These are phyloP conservation scores for Macrophya alboannulata DNA, from an alignment of 2,888 invertebrate genomes.

Conservation along the genomic window DNA sequence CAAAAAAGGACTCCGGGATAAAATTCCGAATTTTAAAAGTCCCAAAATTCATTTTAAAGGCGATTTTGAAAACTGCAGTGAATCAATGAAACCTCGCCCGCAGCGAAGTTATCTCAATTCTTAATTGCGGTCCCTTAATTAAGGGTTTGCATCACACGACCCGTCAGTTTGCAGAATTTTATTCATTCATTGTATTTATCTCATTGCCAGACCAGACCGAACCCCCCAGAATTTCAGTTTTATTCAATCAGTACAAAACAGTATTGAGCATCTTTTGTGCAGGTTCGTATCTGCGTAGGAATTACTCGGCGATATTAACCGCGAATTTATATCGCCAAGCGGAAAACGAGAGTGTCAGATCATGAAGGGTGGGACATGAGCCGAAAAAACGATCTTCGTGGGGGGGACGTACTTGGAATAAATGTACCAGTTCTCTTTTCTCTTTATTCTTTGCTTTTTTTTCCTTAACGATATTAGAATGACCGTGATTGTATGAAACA, in stretches of 20 bases:
- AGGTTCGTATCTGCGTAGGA: neutral
- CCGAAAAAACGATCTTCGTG: neutral
- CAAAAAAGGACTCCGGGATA: neutral
- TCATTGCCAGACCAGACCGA: no score
- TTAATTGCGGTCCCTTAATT: no score
- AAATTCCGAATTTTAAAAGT: no score
- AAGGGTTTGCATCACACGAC: neutral
- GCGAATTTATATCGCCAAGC: neutral
- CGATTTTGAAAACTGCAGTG: no score
- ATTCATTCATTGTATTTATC: neutral
- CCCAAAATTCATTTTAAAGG: no score
- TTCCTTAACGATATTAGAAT: conserved; percentile 10
- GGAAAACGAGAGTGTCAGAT: neutral
- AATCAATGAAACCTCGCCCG: no score
- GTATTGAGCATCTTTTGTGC: neutral
- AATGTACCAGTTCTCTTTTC: no score
- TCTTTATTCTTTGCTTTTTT: neutral
- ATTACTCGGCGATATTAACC: neutral
- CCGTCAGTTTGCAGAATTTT: neutral
- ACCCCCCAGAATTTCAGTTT: neutral
- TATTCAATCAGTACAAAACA: neutral
- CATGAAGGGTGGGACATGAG: neutral
- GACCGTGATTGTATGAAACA: conserved; percentile 22
- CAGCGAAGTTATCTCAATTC: no score
- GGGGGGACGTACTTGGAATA: neutral